Percentiles rank a stretch among this genome's conserved stretches.
phyloP scores from a whole-genome alignment of 2,113 vertebrate genomes.

The Ictalurus punctatus region DNA sequence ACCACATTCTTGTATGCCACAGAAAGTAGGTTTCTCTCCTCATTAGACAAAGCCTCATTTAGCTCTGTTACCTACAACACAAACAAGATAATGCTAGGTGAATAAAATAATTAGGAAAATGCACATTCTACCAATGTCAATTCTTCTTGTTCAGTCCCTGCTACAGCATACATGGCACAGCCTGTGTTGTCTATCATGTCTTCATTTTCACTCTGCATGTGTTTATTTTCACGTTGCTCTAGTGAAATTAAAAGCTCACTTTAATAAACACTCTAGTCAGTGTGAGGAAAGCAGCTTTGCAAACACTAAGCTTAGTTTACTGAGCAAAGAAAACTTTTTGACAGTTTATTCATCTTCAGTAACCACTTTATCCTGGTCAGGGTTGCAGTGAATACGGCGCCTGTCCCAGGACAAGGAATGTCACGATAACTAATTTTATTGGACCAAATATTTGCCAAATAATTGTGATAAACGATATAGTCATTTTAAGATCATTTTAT shows the following conservation, averaged over 20 bases:
- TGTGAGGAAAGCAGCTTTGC: background rate
- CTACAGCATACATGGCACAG: background rate
- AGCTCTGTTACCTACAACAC: constrained; percentile 87
- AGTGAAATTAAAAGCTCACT: background rate
- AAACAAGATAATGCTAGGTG: constrained; percentile 1
- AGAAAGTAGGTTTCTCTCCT: constrained; percentile 95
- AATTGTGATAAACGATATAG: no score
- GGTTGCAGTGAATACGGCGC: background rate
- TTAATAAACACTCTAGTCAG: background rate
- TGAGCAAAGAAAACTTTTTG: background rate
- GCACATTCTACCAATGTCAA: background rate
- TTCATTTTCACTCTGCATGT: background rate
- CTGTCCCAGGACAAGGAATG: background rate
- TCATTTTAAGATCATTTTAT: no score
- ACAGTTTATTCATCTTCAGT: background rate
- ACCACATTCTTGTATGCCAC: constrained; percentile 99
- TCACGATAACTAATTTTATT: no score
- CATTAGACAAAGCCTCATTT: constrained; percentile 95
- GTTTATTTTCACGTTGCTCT: background rate
- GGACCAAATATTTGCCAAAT: no score
- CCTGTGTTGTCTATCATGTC: background rate
- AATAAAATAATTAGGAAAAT: background rate
- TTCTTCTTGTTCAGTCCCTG: background rate
- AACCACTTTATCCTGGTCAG: background rate
- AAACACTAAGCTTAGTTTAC: background rate